A percentile compares a stretch with the other conserved stretches of the same genome.
These are phyloP conservation scores for Odontocerum albicorne DNA, from an alignment of 2,888 invertebrate species.

Conservation along the genomic window DNA sequence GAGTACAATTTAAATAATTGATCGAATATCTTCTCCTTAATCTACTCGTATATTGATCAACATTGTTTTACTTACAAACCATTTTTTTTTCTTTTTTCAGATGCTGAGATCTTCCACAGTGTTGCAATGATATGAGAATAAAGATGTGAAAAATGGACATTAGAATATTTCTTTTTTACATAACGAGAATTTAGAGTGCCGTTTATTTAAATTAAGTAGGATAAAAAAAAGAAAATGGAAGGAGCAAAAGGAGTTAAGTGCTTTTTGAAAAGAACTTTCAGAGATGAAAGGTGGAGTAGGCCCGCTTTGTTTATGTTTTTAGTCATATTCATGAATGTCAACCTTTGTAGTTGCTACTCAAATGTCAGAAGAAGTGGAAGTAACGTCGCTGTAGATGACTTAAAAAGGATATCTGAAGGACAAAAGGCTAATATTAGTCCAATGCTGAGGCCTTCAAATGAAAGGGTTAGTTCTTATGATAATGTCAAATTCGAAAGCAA, in stretches of 20 bases:
- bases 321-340: constrained; percentile 6
- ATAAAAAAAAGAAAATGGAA: constrained; percentile 7
- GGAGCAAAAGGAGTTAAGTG: neutral
- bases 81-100: too few relatives aligned
- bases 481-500: neutral
- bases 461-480: neutral
- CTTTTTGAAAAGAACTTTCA: constrained; percentile 9
- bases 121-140: too few relatives aligned
- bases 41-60: too few relatives aligned
- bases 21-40: too few relatives aligned
- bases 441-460: constrained; percentile 28
- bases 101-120: too few relatives aligned
- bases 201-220: too few relatives aligned
- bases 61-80: too few relatives aligned
- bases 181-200: too few relatives aligned
- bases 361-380: constrained; percentile 34
- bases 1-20: too few relatives aligned
- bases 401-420: constrained; percentile 1
- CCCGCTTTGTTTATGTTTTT: neutral
- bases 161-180: too few relatives aligned
- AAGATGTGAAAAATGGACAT: too few relatives aligned
- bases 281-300: neutral
- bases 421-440: constrained; percentile 23
- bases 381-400: constrained; percentile 17
- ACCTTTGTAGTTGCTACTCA: constrained; percentile 27